Evolutionary conservation across 2,113 vertebrate genomes (phyloP).

Genomic region (Cheirogaleus medius): DNA sequence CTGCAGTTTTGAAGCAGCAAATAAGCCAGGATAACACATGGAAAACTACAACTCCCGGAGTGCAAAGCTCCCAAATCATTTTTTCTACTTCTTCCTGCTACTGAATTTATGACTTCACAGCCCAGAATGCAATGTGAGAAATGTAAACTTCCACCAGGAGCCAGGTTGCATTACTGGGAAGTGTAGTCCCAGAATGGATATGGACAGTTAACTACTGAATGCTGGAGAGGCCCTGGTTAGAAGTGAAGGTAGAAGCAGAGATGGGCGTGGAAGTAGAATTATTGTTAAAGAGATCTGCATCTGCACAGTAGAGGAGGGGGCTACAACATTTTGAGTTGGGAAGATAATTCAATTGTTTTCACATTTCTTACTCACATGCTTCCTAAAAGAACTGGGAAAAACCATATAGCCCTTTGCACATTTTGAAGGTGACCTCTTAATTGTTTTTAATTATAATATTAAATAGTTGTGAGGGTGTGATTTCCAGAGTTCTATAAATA

Average conservation of each 20-base stretch:
- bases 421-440: background rate
- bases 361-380: background rate
- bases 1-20: background rate
- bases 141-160: conserved; percentile 3
- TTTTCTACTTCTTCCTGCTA: background rate
- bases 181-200: background rate
- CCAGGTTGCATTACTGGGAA: conserved; percentile 22
- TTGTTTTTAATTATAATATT: background rate
- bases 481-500: background rate
- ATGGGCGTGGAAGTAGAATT: background rate
- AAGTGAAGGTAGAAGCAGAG: background rate
- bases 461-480: background rate
- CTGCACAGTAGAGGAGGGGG: background rate
- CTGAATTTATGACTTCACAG: conserved; percentile 6
- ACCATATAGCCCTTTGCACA: background rate
- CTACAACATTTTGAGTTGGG: background rate
- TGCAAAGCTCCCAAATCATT: background rate
- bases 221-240: background rate
- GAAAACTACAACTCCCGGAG: background rate
- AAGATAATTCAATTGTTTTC: background rate
- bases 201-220: background rate
- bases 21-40: background rate
- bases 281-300: background rate
- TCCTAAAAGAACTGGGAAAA: background rate
- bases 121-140: conserved; percentile 8